Evolutionary conservation across 30 jellyfish, hydroid and myxozoan genomes (phyloP).

Genomic region (Hydractinia symbiolongicarpus): DNA sequence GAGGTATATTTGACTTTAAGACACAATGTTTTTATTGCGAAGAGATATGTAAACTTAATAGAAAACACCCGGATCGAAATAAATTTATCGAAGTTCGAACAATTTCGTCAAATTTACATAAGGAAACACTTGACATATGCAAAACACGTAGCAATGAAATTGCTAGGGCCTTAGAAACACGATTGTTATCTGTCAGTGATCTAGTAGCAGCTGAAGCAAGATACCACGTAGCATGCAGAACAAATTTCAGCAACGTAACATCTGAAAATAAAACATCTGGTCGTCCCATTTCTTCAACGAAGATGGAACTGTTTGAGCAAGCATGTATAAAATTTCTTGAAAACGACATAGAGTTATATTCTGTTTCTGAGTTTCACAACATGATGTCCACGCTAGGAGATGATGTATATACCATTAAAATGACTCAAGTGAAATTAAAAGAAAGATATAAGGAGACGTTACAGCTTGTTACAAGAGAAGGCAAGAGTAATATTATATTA

Average conservation of each 20-base stretch:
- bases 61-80: background rate
- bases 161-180: background rate
- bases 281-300: background rate
- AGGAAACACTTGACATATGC: slow-evolving; percentile 4
- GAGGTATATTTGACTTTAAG: background rate
- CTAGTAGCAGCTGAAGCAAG: slow-evolving; percentile 8
- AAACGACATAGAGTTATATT: background rate
- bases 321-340: background rate
- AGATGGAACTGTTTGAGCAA: background rate
- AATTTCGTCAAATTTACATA: background rate
- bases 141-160: background rate
- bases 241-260: background rate
- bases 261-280: background rate
- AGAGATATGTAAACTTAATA: background rate
- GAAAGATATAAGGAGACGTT: too few relatives aligned
- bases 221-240: background rate
- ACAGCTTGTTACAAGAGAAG: background rate
- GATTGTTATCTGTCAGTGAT: background rate
- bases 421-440: background rate
- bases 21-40: background rate
- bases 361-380: background rate
- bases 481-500: background rate
- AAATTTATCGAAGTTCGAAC: background rate
- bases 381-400: background rate
- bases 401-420: background rate